Percentiles rank a stretch among this genome's conserved stretches.
Conservation (phyloP, 1,140 invertebrate species). For the Heterodera carotae region DNA sequence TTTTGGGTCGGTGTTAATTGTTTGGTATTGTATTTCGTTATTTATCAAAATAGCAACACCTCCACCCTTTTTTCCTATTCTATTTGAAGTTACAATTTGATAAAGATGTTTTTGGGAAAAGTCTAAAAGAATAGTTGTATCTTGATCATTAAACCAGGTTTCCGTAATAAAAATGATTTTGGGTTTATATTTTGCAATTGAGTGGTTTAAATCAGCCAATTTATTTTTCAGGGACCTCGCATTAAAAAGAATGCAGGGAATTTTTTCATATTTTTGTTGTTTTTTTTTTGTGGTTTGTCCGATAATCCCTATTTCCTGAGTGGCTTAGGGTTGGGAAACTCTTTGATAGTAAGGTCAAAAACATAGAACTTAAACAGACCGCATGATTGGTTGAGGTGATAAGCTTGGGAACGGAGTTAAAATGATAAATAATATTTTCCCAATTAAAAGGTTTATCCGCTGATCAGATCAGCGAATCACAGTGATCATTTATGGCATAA, state of each 20-base stretch:
- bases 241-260: not conserved
- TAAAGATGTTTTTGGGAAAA: not conserved
- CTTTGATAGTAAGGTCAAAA: not conserved
- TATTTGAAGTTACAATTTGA: not conserved
- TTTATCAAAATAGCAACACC: not conserved
- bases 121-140: not conserved
- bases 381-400: not conserved
- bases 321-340: not conserved
- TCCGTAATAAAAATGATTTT: not conserved
- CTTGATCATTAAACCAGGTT: not conserved
- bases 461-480: too few species aligned
- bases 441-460: too few species aligned
- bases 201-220: not conserved
- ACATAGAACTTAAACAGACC: not conserved
- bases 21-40: too few species aligned
- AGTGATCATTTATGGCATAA: too few species aligned
- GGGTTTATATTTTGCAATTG: not conserved
- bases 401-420: slow-evolving; percentile 1
- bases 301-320: not conserved
- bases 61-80: not conserved
- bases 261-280: too few species aligned
- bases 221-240: not conserved
- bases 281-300: too few species aligned
- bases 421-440: too few species aligned
- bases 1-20: too few species aligned